Base-by-base conservation (phyloP, 2,113 vertebrate genomes). In the Oenanthe melanoleuca region DNA sequence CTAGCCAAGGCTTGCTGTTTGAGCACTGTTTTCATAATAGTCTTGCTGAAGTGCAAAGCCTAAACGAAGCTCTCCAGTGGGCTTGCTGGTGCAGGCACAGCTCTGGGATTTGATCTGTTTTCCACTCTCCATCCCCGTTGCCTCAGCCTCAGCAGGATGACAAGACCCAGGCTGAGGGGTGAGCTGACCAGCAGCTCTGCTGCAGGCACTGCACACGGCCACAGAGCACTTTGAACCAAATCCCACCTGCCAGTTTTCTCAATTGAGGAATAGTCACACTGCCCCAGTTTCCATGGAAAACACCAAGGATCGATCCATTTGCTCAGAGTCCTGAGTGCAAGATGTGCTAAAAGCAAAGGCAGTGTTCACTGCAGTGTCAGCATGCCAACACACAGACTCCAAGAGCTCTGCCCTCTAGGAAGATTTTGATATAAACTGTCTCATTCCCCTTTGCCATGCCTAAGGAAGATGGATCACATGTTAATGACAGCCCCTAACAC, bases 201-300 rank as follows among this genome's bases (percentile, higher is more conserved):
- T 63, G 12, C 5, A 56, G 38, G 26, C 7, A 9, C 6, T 37
- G 11, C 0, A 0, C 1, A 2, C 50, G 29, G 57, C 6, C 42
- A 37, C 20, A 47, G n/a, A 38, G 26, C 50, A 40, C 5, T 14
- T 86, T 45, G 65, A 63, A 12, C 5, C n/a, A 61, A 86, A 91
- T 23, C 23, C 34, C 12, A 37, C 2, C 0, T 3, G 21, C 37
- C 6, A 3, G 26, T 78, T 77, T 81, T 61, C 42, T 71, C 3
- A 0, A 10, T 16, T 45, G 15, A 5, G 24, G 25, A 92, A 55
- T 3, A 80, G 22, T 20, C 50, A 52, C 7, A 11, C 10, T n/a
- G 31, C 56, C 18, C 9, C 8, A 38, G 6, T 22, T 42, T 25
- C 70, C 29, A 31, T 4, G 38, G 47, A 57, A 50, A 86, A 11